Evolutionary conservation across 1,140 invertebrate genomes (phyloP), one percentile per base, ranked within the genome.

Genomic region (Andricus grossulariae): DNA sequence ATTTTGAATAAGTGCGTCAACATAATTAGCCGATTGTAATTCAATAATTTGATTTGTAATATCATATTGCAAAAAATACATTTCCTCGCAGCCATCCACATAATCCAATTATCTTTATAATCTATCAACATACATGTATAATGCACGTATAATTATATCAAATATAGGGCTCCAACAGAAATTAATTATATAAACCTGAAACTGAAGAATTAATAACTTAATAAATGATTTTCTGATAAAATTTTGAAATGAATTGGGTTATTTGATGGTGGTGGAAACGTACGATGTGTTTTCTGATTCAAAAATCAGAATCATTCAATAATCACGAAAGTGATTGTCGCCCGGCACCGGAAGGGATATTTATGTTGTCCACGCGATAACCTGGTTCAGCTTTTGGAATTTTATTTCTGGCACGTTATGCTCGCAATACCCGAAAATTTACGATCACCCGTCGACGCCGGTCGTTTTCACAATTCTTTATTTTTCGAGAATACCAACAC

Each of bases 341-440:
- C 13, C 12, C 13, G 54, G 21, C 54, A 55, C 18, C 18, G 16
- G 54, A 55, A 55, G 54, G 54, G 54, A 55, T 45, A 45, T 55
- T 19, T 16, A 55, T 55, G 54, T 55, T 55, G 21, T 55, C 54
- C 18, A 19, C 54, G 21, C 54, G 54, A 55, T 55, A 55, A 55
- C 54, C 8, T 7, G 8, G 54, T 55, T 55, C n/a, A 55, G 54
- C 54, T 55, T 55, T 55, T 21, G 18, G 54, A 55, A 55, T 55
- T 55, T 55, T 55, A 55, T 55, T 55, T 55, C 54, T 55, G 54
- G 54, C 54, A 11, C 54, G 54, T 21, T 55, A 55, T 55, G 13
- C 54, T 10, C 18, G 54, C 54, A 55, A 55, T 55, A 19, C 18
- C 21, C 21, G 19, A 55, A 55, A 55, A 55, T 55, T 55, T 55